Base-by-base conservation (phyloP, 2,888 invertebrate species). In the Dolomedes plantarius region DNA sequence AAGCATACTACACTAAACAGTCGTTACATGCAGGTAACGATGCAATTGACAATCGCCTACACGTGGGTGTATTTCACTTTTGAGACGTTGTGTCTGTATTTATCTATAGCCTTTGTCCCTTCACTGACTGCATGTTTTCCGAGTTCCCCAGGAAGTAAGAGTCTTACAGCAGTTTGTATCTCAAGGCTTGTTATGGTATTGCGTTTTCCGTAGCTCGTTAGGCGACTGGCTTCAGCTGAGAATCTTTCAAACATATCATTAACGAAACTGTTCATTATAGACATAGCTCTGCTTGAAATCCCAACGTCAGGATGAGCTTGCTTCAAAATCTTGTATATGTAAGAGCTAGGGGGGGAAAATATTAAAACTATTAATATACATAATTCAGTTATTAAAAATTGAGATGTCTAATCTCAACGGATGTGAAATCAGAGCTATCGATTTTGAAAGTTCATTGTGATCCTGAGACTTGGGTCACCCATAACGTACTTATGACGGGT, bases 261-360 rank as follows among this genome's bases (percentile, higher is more conserved):
- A 16, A 75, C 62, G 41, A 75, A 75, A 29, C 75, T 64, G 39
- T 75, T 75, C 75, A 75, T 75, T 11, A 65, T 75, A 27, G 64
- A 65, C 75, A 75, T 75, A 28, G 75, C 75, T 29, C 41, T 75
- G 5, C 2, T 39, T 19, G 75, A 75, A 31, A 75, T 75, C 9
- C 64, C 36, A 28, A 65, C 29, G 1, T 32, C 64, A 7, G 75
- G 64, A 36, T 75, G 65, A 27, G 65, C 75, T 32, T 65, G 65
- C 16, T 64, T 75, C 9, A 65, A 39, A 0, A 65, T 32, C 50
- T 50, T 50, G 6, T 50, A 50, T 16, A 50, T 19, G 50, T 50
- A 50, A 9, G 50, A 50, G 13, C 50, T 50, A 50, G 16, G 50
- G 50, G 19, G 3, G 50, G n/a, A 46, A 46, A 46, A n/a, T n/a